Evolutionary conservation across 2,113 vertebrate species (phyloP), one percentile per base, ranked within the genome.

Genomic region (Stigmatopora argus): DNA sequence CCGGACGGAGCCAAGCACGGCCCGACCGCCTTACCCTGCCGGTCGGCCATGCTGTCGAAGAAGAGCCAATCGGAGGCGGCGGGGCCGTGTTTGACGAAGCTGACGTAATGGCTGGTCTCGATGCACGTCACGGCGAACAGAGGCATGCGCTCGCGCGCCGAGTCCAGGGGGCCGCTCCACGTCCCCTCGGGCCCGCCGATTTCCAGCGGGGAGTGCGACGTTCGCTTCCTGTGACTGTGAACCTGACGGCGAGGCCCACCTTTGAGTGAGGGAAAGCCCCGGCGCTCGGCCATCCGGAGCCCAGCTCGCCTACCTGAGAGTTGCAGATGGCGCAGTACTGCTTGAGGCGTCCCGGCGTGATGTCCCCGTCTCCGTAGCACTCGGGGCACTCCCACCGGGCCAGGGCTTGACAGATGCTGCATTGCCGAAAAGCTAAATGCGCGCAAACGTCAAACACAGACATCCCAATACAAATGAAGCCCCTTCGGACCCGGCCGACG

Each of bases 31-130:
- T 88, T 67, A 94, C 93, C 93, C 80, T 93, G 88, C 9, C 93
- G 76, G 69, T 94, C 93, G 0, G 93, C 93, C 93, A 94, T 94
- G 62, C 93, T 94, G 87, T 94, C 93, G 12, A 93, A 94, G 67
- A 94, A 93, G 34, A 92, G 89, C 93, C 93, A 94, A 67, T 92
- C 87, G 0, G 82, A 67, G 45, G 75, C 23, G 1, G 61, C 74
- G 0, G 90, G 85, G 1, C 90, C 91, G 3, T 92, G 72, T 58
- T 81, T 91, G 59, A 92, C 87, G 13, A 94, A 93, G 77, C 91
- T 92, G 15, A 94, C 93, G 1, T 94, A 93, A 61, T 94, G 92
- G 74, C 93, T 94, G 13, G 92, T 94, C 75, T 93, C 88, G 44
- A 93, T 93, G 81, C 93, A 93, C 1, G 92, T 92, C 62, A 93